Conservation (phyloP, 2,888 invertebrate genomes). For the Mythimna albipuncta region DNA sequence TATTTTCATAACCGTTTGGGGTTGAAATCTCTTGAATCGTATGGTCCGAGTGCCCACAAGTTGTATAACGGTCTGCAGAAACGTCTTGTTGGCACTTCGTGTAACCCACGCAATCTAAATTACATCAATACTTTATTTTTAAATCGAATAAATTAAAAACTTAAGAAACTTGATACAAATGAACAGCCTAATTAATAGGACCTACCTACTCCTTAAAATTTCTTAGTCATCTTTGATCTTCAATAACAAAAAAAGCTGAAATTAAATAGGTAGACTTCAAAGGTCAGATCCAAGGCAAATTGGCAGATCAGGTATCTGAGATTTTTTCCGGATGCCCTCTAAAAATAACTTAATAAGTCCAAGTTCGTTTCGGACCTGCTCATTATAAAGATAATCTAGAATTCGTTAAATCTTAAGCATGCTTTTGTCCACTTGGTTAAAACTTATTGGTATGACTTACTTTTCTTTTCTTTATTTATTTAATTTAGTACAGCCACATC, state of each 20-base stretch:
- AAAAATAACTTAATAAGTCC: conserved; percentile 19
- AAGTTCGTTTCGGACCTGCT: conserved; percentile 6
- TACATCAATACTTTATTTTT: neutral
- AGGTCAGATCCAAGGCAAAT: conserved; percentile 26
- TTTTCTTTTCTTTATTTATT: neutral
- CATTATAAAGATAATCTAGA: conserved; percentile 31
- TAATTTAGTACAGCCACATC: too few species aligned
- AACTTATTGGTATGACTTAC: neutral
- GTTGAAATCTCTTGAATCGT: too few species aligned
- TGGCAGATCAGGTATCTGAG: conserved; percentile 29
- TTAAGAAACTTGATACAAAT: neutral
- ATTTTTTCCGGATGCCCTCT: conserved; percentile 19
- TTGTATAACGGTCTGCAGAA: too few species aligned
- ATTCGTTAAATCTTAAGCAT: conserved; percentile 27
- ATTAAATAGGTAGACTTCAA: conserved; percentile 12
- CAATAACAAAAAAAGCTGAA: neutral
- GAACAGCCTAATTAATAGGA: neutral
- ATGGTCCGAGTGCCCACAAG: too few species aligned
- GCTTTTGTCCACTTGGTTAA: conserved; percentile 3
- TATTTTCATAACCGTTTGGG: too few species aligned
- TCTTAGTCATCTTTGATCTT: conserved; percentile 3
- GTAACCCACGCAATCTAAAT: too few species aligned
- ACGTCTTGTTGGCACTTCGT: too few species aligned
- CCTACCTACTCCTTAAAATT: neutral
- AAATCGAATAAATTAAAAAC: neutral